Percentiles rank a stretch among this genome's conserved stretches.
Evolutionary conservation across 2,113 vertebrate genomes (phyloP).

Genomic region (Leptobrachium leishanense): DNA sequence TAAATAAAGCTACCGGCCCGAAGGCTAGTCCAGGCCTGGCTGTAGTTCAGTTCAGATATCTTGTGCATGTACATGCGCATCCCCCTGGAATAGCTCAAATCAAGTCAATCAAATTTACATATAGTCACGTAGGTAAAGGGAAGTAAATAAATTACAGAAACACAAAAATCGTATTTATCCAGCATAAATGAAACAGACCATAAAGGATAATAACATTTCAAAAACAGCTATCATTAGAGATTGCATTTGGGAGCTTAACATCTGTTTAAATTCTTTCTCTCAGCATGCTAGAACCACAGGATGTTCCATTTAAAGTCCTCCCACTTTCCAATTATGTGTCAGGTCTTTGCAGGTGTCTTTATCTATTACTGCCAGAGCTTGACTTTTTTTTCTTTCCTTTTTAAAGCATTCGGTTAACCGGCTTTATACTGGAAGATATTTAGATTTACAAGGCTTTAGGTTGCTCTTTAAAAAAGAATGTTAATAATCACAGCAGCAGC

Average conservation of each 20-base stretch:
- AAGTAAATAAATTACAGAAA: constrained; percentile 48
- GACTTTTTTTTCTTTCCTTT: constrained; percentile 25
- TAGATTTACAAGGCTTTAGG: background rate
- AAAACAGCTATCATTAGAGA: constrained; percentile 49
- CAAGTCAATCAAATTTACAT: constrained; percentile 40
- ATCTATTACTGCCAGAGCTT: constrained; percentile 37
- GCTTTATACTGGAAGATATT: constrained; percentile 23
- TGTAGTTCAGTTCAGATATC: too few relatives aligned
- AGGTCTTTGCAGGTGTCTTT: constrained; percentile 49
- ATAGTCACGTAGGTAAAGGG: constrained; percentile 36
- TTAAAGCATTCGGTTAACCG: constrained; percentile 28
- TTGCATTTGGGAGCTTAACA: constrained; percentile 49
- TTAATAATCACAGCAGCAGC: too few relatives aligned
- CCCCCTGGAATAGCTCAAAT: too few relatives aligned
- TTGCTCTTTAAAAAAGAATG: too few relatives aligned
- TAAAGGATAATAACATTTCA: constrained; percentile 50
- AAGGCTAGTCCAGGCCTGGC: too few relatives aligned
- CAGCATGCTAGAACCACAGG: constrained; percentile 44
- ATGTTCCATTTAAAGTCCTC: constrained; percentile 45
- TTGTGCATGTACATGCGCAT: too few relatives aligned
- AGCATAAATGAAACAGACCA: constrained; percentile 45
- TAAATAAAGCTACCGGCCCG: too few relatives aligned
- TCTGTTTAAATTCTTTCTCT: constrained; percentile 49
- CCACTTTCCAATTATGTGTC: constrained; percentile 48
- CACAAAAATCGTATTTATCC: constrained; percentile 46